Percentiles rank a stretch among this genome's conserved stretches.
Conservation (phyloP, 2,888 invertebrate species). For the Lasioglossum marginatum region DNA sequence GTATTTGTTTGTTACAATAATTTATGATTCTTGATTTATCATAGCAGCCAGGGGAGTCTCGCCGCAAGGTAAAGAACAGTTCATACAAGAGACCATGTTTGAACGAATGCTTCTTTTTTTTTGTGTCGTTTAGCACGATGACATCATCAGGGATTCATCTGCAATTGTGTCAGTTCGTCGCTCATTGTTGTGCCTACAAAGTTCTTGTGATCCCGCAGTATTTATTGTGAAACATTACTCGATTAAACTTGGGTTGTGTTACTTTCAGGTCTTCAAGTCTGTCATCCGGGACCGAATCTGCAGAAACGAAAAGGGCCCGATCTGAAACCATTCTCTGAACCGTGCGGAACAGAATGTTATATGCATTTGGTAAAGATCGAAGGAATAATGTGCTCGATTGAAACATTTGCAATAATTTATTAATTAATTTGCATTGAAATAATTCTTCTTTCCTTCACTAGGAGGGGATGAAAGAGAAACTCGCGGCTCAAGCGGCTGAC, state of each 20-base stretch:
- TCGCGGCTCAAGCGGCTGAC: conserved; percentile 88
- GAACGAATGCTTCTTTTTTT: conserved; percentile 65
- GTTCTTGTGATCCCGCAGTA: conserved; percentile 41
- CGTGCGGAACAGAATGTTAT: conserved; percentile 95
- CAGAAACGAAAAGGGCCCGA: conserved; percentile 95
- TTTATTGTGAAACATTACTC: conserved; percentile 15
- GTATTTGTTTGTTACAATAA: conserved; percentile 74
- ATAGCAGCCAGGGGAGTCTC: conserved; percentile 81
- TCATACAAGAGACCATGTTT: conserved; percentile 68
- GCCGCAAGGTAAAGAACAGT: conserved; percentile 81
- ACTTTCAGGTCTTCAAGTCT: conserved; percentile 91
- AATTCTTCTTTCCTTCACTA: conserved; percentile 78
- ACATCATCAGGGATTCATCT: conserved; percentile 75
- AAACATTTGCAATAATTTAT: too few species aligned
- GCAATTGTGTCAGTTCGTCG: conserved; percentile 76
- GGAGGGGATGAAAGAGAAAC: conserved; percentile 94
- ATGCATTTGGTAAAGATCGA: conserved; percentile 90
- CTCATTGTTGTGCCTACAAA: conserved; percentile 70
- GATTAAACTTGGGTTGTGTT: conserved; percentile 48
- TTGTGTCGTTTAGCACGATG: conserved; percentile 76
- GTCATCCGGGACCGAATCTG: conserved; percentile 96
- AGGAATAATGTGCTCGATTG: not conserved
- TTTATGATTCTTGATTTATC: conserved; percentile 79
- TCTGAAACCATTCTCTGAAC: conserved; percentile 93
- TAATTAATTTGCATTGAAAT: too few species aligned